These are phyloP conservation scores for Hesperia comma DNA, from an alignment of 2,888 invertebrate genomes.

Conservation along the genomic window DNA sequence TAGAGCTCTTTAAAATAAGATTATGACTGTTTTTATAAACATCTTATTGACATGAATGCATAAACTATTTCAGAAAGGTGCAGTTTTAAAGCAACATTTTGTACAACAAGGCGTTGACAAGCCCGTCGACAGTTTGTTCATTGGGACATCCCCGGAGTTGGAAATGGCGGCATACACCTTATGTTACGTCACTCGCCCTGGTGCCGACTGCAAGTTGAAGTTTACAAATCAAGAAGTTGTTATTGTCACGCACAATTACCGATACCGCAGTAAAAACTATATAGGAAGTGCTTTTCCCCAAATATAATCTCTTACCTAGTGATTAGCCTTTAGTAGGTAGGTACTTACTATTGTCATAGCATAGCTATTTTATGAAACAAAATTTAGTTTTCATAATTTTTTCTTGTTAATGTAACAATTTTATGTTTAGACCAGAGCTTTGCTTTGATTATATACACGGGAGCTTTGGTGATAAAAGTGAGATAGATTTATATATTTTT, in stretches of 20 bases:
- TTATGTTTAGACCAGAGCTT: too few relatives aligned
- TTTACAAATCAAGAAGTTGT: slow-evolving; percentile 88
- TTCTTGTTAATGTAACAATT: too few relatives aligned
- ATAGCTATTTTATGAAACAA: too few relatives aligned
- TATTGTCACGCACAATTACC: slow-evolving; percentile 89
- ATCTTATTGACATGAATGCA: not conserved
- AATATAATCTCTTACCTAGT: slow-evolving; percentile 76
- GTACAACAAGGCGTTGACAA: slow-evolving; percentile 88
- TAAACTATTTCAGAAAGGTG: slow-evolving; percentile 87
- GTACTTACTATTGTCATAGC: too few relatives aligned
- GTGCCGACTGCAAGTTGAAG: slow-evolving; percentile 89
- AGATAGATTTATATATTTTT: too few relatives aligned
- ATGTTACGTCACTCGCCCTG: slow-evolving; percentile 91
- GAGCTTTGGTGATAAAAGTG: too few relatives aligned
- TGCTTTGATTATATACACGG: too few relatives aligned
- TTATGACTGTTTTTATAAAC: too few relatives aligned
- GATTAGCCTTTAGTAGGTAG: too few relatives aligned
- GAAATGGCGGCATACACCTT: slow-evolving; percentile 95
- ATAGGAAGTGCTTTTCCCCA: slow-evolving; percentile 93
- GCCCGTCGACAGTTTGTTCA: slow-evolving; percentile 90
- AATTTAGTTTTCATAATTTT: too few relatives aligned
- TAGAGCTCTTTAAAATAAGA: too few relatives aligned
- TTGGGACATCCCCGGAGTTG: slow-evolving; percentile 95
- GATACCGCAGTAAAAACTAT: slow-evolving; percentile 89
- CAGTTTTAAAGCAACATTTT: slow-evolving; percentile 88